Conservation (phyloP, 2,113 vertebrate species). For the Hemicordylus capensis region DNA sequence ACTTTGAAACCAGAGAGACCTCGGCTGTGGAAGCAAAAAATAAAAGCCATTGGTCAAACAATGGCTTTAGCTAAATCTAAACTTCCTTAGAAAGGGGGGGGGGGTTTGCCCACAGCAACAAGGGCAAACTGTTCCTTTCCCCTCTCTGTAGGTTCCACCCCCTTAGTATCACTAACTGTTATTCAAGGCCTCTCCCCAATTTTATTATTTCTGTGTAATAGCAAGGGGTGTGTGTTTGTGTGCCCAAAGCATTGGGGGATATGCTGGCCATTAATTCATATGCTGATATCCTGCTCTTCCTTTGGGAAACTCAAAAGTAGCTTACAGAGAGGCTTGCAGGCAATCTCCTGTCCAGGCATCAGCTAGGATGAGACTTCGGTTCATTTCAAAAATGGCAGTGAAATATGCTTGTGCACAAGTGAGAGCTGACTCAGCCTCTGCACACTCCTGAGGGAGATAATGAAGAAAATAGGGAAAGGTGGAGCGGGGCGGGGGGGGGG, state of each 20-base stretch:
- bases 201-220: slow-evolving; percentile 8
- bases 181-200: slow-evolving; percentile 49
- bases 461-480: no score
- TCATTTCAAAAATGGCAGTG: no score
- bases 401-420: no score
- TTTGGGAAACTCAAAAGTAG: background rate
- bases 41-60: slow-evolving; percentile 38
- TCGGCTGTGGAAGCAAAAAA: slow-evolving; percentile 41
- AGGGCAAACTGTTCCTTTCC: slow-evolving; percentile 35
- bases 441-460: no score
- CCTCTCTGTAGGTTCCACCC: slow-evolving; percentile 45
- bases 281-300: background rate
- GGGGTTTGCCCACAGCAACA: slow-evolving; percentile 47
- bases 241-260: background rate
- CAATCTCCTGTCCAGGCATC: background rate
- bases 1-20: slow-evolving; percentile 68
- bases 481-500: no score
- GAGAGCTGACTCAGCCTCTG: no score
- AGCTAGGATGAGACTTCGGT: no score
- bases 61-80: slow-evolving; percentile 48
- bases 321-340: background rate
- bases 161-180: slow-evolving; percentile 30
- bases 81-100: slow-evolving; percentile 37
- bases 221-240: background rate
- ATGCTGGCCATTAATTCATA: background rate